phyloP scores from a whole-genome alignment of 1,140 invertebrate genomes.

The Philotrypesis tridentata region DNA sequence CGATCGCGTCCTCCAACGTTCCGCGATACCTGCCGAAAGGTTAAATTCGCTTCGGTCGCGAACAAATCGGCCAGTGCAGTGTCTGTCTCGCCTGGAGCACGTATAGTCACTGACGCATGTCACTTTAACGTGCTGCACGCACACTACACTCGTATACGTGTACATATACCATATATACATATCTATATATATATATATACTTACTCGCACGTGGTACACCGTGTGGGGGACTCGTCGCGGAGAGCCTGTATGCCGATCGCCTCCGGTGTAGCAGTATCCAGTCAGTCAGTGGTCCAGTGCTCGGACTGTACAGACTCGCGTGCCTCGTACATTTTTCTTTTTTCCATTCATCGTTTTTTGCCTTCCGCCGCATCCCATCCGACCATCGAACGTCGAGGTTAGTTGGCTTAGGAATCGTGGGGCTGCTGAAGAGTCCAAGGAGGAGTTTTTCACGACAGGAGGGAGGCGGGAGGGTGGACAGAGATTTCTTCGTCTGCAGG shows the following conservation, averaged over 20 bases:
- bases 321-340: not conserved
- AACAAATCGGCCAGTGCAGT: not conserved
- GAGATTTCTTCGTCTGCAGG: not conserved
- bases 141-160: not conserved
- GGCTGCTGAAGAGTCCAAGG: not conserved
- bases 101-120: not conserved
- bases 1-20: not conserved
- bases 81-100: not conserved
- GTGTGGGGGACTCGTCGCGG: not conserved
- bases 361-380: no score
- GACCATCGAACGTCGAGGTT: no score
- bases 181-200: not conserved
- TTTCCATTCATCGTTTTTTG: not conserved
- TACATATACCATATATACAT: not conserved
- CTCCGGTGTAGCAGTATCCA: not conserved
- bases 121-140: not conserved
- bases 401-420: not conserved
- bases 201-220: not conserved
- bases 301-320: slow-evolving; percentile 24
- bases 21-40: not conserved
- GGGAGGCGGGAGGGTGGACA: not conserved
- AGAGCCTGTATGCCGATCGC: not conserved
- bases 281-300: slow-evolving; percentile 53
- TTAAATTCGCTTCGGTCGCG: not conserved
- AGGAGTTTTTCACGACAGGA: not conserved